Evolutionary conservation across 2,888 invertebrate genomes (phyloP).

Genomic region (Andrena flavipes): DNA sequence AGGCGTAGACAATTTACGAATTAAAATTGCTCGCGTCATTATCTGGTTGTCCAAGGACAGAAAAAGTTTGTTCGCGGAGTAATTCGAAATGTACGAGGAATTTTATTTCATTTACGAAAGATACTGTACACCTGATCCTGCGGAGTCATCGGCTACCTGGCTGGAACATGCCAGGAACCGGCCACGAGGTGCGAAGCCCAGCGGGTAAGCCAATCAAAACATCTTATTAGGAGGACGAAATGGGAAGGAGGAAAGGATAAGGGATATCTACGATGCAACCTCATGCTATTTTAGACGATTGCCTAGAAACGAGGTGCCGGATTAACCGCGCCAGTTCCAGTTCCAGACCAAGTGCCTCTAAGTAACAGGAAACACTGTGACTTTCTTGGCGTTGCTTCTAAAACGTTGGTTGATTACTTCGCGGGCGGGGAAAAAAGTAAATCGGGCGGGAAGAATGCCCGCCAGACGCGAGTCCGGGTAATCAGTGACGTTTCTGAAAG

Average conservation of each 20-base stretch:
- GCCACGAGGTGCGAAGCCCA: slow-evolving; percentile 74
- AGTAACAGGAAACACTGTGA: not conserved
- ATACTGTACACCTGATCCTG: slow-evolving; percentile 56
- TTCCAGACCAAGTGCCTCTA: not conserved
- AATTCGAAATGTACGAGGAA: slow-evolving; percentile 20
- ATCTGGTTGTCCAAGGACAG: too few relatives aligned
- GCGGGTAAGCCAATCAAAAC: slow-evolving; percentile 76
- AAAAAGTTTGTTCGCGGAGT: not conserved
- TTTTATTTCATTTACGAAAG: slow-evolving; percentile 46
- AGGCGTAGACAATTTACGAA: slow-evolving; percentile 80
- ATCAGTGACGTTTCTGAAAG: slow-evolving; percentile 22
- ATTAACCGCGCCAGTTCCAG: slow-evolving; percentile 2
- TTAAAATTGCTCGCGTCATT: slow-evolving; percentile 77
- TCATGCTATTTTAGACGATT: slow-evolving; percentile 50
- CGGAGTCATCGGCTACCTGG: slow-evolving; percentile 81
- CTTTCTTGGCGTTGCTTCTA: not conserved
- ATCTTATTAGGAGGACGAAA: slow-evolving; percentile 72
- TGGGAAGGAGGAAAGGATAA: slow-evolving; percentile 46
- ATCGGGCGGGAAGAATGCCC: not conserved
- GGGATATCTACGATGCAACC: slow-evolving; percentile 50
- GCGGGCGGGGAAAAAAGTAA: not conserved
- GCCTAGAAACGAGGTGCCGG: slow-evolving; percentile 40
- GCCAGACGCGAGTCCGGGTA: slow-evolving; percentile 1
- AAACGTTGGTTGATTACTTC: not conserved
- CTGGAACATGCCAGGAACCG: slow-evolving; percentile 62